phyloP scores from a whole-genome alignment of 2,797 vertebrate genomes.

The Botia kubotai region DNA sequence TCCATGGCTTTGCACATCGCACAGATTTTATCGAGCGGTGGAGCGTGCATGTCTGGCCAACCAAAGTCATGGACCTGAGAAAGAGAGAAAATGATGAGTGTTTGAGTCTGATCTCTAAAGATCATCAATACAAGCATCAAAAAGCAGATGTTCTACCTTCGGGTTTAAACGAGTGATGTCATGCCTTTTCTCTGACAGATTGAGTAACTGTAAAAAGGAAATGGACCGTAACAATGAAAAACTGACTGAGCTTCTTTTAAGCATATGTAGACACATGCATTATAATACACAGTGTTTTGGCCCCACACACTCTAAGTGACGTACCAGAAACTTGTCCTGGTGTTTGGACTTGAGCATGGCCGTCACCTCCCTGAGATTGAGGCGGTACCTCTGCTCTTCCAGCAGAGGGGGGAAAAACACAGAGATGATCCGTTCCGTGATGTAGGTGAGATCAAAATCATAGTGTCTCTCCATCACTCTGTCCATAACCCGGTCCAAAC shows the following conservation, averaged over 20 bases:
- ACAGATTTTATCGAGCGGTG: conserved; percentile 90
- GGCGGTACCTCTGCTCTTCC: conserved; percentile 87
- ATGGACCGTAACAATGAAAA: background rate
- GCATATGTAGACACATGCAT: background rate
- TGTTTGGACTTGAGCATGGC: conserved; percentile 93
- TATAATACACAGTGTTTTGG: background rate
- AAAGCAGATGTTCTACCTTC: conserved; percentile 76
- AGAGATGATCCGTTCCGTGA: conserved; percentile 91
- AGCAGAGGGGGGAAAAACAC: conserved; percentile 88
- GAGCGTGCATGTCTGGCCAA: conserved; percentile 92
- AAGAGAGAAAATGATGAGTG: background rate
- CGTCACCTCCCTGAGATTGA: conserved; percentile 89
- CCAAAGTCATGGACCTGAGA: conserved; percentile 90
- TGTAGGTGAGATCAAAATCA: conserved; percentile 92
- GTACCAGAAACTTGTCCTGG: conserved; percentile 91
- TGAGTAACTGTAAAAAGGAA: conserved; percentile 83
- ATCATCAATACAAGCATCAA: background rate
- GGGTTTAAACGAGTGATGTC: conserved; percentile 86
- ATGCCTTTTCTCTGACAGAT: conserved; percentile 88
- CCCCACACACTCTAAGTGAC: conserved; percentile 33
- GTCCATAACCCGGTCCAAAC: conserved; percentile 89
- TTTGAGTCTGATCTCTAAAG: background rate
- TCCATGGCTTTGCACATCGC: conserved; percentile 95
- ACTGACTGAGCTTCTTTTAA: background rate
- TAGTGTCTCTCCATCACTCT: conserved; percentile 90